Base-by-base conservation (phyloP, 2,888 invertebrate species). In the Tryphoninae sp. region DNA sequence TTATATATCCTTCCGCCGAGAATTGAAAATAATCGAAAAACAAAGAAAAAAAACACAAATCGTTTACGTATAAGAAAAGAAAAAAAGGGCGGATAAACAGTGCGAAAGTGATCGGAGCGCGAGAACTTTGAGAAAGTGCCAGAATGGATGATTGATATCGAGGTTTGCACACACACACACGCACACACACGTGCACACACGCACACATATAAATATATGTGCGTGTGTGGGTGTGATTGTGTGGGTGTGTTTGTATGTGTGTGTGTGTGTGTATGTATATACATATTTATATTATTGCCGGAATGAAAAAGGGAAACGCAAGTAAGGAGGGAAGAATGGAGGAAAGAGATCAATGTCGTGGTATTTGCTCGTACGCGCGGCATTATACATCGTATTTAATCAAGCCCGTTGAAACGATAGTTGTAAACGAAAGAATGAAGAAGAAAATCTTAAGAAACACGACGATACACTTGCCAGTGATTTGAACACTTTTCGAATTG, bases 391-490 rank as follows among this genome's bases (percentile, higher is more conserved):
- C 74, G 19, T 83, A 64, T 73, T 19, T 45, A 81, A 78, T 74
- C 69, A 55, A 77, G 72, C 82, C 78, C 65, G 68, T 83, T 65
- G 72, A 62, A 62, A 77, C 65, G 40, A 49, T 78, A 78, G 53
- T 78, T 78, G 64, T 81, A 26, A 55, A 45, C 22, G 62, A 67
- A 67, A 75, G 51, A 40, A 65, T 67, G 22, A 71, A 59, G 40
- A 74, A 83, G 76, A 75, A 80, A 3, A 33, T 33, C 62, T 74
- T 53, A 58, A 72, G 58, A 65, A 73, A 82, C 73, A 82, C 73
- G 83, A 85, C 86, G 78, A 86, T 82, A 88, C 86, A 89, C 89
- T 87, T 90, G 90, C 90, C 91, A 90, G 91, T 89, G 91, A 91
- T 91, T 91, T 91, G 90, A 88, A 86, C 86, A 87, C 84, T 84